Percentiles rank a stretch among this genome's conserved stretches.
phyloP scores from a whole-genome alignment of 2,113 vertebrate genomes.

The Athene cunicularia region DNA sequence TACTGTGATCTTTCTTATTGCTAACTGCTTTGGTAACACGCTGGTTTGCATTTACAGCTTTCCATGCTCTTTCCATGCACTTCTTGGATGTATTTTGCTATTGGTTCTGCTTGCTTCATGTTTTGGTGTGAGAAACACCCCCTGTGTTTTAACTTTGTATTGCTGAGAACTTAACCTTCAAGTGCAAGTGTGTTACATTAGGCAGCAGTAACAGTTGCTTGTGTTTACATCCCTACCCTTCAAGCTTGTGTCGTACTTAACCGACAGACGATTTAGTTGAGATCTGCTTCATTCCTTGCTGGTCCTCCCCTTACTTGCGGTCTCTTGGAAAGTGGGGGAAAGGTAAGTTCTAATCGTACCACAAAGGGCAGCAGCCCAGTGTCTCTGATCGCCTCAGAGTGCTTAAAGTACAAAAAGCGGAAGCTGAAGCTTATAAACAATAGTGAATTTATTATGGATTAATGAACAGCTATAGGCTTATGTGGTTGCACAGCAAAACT shows the following conservation, averaged over 20 bases:
- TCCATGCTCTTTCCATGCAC: not conserved
- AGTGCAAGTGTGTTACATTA: not conserved
- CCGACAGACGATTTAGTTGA: not conserved
- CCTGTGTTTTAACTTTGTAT: not conserved
- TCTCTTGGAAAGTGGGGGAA: not conserved
- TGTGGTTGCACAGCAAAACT: not conserved
- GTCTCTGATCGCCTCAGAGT: not conserved
- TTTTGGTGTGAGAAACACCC: not conserved
- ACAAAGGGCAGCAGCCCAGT: not conserved
- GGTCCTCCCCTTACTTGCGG: not conserved
- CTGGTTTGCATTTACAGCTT: not conserved
- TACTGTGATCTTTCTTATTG: not conserved
- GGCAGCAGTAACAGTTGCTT: not conserved
- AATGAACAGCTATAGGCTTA: not conserved
- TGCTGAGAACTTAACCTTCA: not conserved
- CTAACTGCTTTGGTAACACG: not conserved
- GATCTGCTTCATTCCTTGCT: not conserved
- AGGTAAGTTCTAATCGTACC: not conserved
- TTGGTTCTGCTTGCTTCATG: not conserved
- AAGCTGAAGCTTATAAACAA: conserved; percentile 39
- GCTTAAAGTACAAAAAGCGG: not conserved
- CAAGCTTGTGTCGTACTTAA: not conserved
- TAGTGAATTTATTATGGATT: conserved; percentile 23
- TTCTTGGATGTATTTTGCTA: not conserved
- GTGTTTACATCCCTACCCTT: not conserved